Conservation (phyloP, 2,797 vertebrate species). For the Todus mexicanus region DNA sequence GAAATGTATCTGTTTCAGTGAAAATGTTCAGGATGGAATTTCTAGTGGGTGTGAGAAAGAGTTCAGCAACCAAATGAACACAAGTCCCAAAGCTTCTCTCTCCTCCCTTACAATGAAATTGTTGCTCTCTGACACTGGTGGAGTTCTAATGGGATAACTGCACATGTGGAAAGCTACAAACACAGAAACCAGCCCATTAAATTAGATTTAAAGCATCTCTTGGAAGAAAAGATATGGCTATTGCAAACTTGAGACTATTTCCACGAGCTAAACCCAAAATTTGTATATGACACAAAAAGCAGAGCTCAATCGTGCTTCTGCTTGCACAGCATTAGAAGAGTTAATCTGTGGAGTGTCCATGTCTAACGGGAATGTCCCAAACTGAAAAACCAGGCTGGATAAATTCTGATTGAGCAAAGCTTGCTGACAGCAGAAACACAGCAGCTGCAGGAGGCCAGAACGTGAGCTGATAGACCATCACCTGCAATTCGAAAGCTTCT, state of each 20-base stretch:
- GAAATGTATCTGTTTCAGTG: slow-evolving; percentile 20
- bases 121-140: neutral
- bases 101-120: slow-evolving; percentile 13
- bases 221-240: neutral
- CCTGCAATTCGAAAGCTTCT: neutral
- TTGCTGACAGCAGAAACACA: neutral
- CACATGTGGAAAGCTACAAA: neutral
- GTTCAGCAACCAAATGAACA: slow-evolving; percentile 14
- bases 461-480: neutral
- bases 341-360: neutral
- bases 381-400: neutral
- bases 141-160: neutral
- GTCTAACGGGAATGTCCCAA: neutral
- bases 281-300: neutral
- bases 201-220: neutral
- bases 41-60: slow-evolving; percentile 33
- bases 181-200: neutral
- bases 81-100: slow-evolving; percentile 13
- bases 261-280: neutral
- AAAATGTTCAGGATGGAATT: slow-evolving; percentile 19
- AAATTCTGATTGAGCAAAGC: neutral
- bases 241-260: neutral
- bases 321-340: neutral
- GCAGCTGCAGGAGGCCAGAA: neutral
- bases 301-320: neutral